These are phyloP conservation scores for Oxygymnocypris stewartii DNA, from an alignment of 2,113 vertebrate genomes.

Conservation along the genomic window DNA sequence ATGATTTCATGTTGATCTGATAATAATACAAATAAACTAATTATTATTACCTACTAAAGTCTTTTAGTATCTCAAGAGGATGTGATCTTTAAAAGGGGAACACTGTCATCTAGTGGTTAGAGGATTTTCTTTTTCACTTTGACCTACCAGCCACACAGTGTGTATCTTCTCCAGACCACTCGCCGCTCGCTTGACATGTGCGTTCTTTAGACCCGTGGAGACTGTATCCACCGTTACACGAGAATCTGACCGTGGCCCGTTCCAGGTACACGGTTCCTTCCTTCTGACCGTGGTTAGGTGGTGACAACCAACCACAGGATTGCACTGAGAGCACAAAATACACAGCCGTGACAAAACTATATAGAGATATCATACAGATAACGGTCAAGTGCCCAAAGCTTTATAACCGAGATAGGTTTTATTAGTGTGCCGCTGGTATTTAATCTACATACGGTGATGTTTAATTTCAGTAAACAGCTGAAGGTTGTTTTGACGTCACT, in stretches of 20 bases:
- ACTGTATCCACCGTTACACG: constrained; percentile 71
- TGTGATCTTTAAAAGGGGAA: constrained; percentile 45
- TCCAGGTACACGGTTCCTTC: constrained; percentile 75
- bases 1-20: neutral
- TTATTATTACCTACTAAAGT: neutral
- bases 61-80: neutral
- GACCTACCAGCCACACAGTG: constrained; percentile 69
- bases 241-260: constrained; percentile 72
- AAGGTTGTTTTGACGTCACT: neutral
- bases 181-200: constrained; percentile 74
- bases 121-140: neutral
- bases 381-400: neutral
- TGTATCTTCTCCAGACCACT: constrained; percentile 76
- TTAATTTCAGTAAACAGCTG: neutral
- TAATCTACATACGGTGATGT: neutral
- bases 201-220: constrained; percentile 72
- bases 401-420: neutral
- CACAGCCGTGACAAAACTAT: neutral
- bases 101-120: constrained; percentile 61
- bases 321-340: constrained; percentile 70
- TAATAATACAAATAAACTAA: too few species aligned
- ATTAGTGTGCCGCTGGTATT: neutral
- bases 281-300: constrained; percentile 78
- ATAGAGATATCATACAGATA: neutral
- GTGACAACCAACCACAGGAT: constrained; percentile 82